Base-by-base conservation (phyloP, 1,140 invertebrate genomes). In the Temnothorax curvispinosus region DNA sequence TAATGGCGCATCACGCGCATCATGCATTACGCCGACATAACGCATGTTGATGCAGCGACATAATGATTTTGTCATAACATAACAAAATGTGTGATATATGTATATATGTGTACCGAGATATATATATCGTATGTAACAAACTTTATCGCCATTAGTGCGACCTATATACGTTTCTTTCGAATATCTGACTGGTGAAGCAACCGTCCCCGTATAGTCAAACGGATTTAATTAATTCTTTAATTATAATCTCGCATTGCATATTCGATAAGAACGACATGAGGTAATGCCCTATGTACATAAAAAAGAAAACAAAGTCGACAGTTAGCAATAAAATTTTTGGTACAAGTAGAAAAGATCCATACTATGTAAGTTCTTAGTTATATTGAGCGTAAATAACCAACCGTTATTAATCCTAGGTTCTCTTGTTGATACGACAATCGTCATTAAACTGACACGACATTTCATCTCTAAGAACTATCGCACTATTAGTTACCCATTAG, bases 401-500 rank as follows among this genome's bases (percentile, higher is more conserved):
- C 71, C 74, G 69, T 89, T 78, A 75, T 86, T 87, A 89, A 91
- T 86, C 78, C 90, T 91, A 91, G 78, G 78, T 91, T 91, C 89
- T 90, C 90, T 91, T 91, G 88, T 88, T 89, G 86, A 87, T 89
- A 64, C 78, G 78, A 67, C 82, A 88, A 76, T 86, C 72, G 67
- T 62, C 81, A 84, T 91, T 89, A 87, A 88, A 89, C 87, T 81
- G 90, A 88, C 86, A 76, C 72, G 72, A 82, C 64, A 64, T 81
- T 35, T 82, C 58, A 56, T 90, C 47, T 90, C 92, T 92, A 92
- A 90, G 84, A 91, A 87, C 91, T 91, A 91, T 76, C 85, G 88
- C 90, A 92, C 87, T 86, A 85, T 90, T 89, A 89, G 60, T 92
- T 89, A 92, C 90, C 88, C 88, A 90, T 90, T 90, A 92, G 91